Evolutionary conservation across 2,888 invertebrate species (phyloP).

Genomic region (Apomyelois bistriatella): DNA sequence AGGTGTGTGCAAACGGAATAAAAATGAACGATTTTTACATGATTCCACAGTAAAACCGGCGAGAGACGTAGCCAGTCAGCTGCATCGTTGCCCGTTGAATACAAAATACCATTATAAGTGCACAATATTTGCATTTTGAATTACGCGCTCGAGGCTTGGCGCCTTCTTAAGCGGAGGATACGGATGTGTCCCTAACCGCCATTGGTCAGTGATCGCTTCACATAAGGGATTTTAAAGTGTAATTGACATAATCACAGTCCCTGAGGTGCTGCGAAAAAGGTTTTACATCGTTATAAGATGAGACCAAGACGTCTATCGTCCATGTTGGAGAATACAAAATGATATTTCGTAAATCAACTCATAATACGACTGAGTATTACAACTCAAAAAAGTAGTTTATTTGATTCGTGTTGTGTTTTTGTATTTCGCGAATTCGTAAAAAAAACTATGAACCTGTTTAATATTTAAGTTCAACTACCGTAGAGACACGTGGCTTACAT

Average conservation of each 20-base stretch:
- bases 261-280: not conserved
- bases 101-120: slow-evolving; percentile 73
- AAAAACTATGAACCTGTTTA: no score
- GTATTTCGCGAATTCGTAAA: no score
- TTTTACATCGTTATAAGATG: no score
- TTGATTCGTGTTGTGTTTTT: no score
- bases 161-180: slow-evolving; percentile 32
- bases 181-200: slow-evolving; percentile 8
- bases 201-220: slow-evolving; percentile 15
- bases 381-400: no score
- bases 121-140: slow-evolving; percentile 77
- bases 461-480: no score
- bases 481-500: no score
- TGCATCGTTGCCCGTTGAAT: slow-evolving; percentile 63
- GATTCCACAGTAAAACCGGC: slow-evolving; percentile 73
- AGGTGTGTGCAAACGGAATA: slow-evolving; percentile 66
- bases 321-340: no score
- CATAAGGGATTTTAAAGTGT: slow-evolving; percentile 1
- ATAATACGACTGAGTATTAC: no score
- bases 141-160: slow-evolving; percentile 64
- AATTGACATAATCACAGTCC: slow-evolving; percentile 10
- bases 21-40: slow-evolving; percentile 75
- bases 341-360: no score
- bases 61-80: slow-evolving; percentile 60
- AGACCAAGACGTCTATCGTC: no score